Evolutionary conservation across 2,113 vertebrate species (phyloP).

Genomic region (Numida meleagris): DNA sequence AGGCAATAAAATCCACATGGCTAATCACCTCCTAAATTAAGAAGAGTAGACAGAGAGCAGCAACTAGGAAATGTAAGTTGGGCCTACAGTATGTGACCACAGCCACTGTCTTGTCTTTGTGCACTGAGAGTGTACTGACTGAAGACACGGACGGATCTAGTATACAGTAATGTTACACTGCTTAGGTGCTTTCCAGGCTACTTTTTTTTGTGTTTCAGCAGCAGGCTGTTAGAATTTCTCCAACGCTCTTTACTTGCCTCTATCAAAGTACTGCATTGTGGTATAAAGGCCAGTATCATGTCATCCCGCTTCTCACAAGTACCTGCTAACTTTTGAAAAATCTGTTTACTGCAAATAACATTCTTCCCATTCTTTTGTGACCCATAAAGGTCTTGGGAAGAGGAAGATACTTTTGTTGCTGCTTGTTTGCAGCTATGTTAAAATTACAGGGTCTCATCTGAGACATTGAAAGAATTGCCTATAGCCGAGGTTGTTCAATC

Average conservation of each 20-base stretch:
- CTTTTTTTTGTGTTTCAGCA: neutral
- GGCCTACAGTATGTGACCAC: neutral
- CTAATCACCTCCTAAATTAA: neutral
- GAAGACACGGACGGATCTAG: neutral
- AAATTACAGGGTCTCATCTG: neutral
- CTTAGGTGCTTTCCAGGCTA: neutral
- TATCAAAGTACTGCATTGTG: neutral
- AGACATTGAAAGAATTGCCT: constrained; percentile 10
- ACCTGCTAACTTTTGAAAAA: neutral
- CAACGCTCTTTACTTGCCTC: neutral
- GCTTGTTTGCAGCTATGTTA: neutral
- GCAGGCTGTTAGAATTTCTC: neutral
- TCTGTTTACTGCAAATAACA: neutral
- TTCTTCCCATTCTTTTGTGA: neutral
- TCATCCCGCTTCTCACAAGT: neutral
- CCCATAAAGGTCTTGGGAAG: neutral
- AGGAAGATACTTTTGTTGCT: neutral
- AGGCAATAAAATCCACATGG: neutral
- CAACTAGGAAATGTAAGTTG: neutral
- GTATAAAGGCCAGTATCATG: neutral
- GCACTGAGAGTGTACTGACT: neutral
- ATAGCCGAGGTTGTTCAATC: constrained; percentile 8
- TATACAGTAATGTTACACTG: neutral
- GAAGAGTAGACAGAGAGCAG: neutral
- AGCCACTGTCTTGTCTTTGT: neutral